Evolutionary conservation across 2,113 vertebrate species (phyloP).

Genomic region (Atherinomorus stipes): DNA sequence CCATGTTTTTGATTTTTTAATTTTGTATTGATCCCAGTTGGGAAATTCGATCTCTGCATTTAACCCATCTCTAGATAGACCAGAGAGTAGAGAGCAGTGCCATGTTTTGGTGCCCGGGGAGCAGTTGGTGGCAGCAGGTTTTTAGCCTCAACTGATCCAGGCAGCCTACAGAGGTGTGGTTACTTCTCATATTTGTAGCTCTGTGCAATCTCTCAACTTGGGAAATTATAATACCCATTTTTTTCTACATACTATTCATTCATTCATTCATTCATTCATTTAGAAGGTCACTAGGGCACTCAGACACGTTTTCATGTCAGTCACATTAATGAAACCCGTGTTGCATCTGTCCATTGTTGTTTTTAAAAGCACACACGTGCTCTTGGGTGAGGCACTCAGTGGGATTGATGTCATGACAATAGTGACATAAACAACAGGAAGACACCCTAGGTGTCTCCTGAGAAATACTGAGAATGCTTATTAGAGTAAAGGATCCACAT

Average conservation of each 20-base stretch:
- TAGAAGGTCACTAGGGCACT: background rate
- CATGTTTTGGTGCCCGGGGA: too few species aligned
- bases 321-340: background rate
- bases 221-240: background rate
- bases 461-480: conserved; percentile 4
- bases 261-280: too few species aligned
- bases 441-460: conserved; percentile 49
- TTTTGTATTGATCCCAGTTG: too few species aligned
- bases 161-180: background rate
- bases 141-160: background rate
- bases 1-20: too few species aligned
- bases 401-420: conserved; percentile 74
- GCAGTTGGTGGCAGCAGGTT: background rate
- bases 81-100: too few species aligned
- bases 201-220: background rate
- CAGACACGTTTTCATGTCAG: background rate
- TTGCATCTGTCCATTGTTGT: conserved; percentile 24
- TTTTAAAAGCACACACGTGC: conserved; percentile 12
- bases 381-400: conserved; percentile 21
- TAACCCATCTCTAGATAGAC: too few species aligned
- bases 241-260: background rate
- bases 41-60: too few species aligned
- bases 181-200: background rate
- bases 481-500: background rate
- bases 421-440: conserved; percentile 59